These are phyloP conservation scores for Anneissia japonica DNA, from an alignment of 35 echinoderm and acorn worm species.

Conservation along the genomic window DNA sequence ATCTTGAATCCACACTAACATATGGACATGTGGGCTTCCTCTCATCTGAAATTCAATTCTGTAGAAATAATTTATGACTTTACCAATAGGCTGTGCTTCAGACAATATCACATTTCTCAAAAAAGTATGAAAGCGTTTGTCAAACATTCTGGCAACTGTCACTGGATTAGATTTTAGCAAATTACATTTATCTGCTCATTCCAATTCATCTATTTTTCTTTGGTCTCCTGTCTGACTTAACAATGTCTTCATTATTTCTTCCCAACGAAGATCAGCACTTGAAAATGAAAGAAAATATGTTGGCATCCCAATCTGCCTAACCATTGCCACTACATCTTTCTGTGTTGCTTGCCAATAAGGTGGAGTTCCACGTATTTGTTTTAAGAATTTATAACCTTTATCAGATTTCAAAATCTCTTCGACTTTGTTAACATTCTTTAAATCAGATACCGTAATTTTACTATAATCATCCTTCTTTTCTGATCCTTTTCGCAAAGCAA, in stretches of 20 bases:
- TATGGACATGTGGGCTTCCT: conserved; percentile 44
- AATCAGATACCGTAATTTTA: conserved; percentile 12
- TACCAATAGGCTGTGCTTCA: conserved; percentile 27
- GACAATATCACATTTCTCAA: conserved; percentile 47
- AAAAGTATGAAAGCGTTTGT: conserved; percentile 47
- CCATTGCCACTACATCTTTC: conserved; percentile 51
- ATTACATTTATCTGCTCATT: conserved; percentile 56
- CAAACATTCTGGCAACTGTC: conserved; percentile 71
- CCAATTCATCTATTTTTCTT: conserved; percentile 19
- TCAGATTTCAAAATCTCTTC: conserved; percentile 46
- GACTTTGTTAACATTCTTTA: conserved; percentile 34
- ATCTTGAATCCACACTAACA: conserved; percentile 42
- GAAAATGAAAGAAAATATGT: conserved; percentile 59
- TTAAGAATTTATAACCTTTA: conserved; percentile 61
- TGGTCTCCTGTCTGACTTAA: conserved; percentile 25
- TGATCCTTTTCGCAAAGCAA: conserved; percentile 47
- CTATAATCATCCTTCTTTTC: background rate
- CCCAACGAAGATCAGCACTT: conserved; percentile 59
- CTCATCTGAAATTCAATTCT: conserved; percentile 57
- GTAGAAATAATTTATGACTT: conserved; percentile 58
- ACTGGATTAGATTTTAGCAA: conserved; percentile 40
- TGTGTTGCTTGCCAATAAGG: conserved; percentile 60
- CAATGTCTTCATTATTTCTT: conserved; percentile 39
- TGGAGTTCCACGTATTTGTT: conserved; percentile 62
- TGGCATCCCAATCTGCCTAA: conserved; percentile 60